Conservation (phyloP, 2,113 vertebrate species). For the Tursiops truncatus region DNA sequence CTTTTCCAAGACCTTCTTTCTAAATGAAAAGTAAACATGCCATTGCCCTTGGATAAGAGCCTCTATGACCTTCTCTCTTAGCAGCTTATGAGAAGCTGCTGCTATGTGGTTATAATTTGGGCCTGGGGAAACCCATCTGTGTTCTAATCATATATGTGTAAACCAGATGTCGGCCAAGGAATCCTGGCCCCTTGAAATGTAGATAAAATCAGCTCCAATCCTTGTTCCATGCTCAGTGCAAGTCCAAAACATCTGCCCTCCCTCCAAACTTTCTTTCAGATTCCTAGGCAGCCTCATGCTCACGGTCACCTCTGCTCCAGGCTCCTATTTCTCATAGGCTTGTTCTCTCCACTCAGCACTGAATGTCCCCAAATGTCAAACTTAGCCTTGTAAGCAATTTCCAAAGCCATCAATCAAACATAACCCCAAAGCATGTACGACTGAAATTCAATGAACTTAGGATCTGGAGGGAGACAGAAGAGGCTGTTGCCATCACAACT, state of each 20-base stretch:
- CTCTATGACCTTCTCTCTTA: constrained; percentile 47
- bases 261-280: background rate
- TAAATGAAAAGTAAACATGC: constrained; percentile 72
- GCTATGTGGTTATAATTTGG: constrained; percentile 46
- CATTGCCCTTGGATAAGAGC: constrained; percentile 59
- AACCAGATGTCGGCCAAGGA: constrained; percentile 52
- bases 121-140: constrained; percentile 22
- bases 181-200: background rate
- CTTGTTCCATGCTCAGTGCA: background rate
- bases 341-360: background rate
- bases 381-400: background rate
- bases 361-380: background rate
- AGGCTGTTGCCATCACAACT: background rate
- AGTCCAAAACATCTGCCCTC: background rate
- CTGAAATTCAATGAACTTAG: background rate
- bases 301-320: background rate
- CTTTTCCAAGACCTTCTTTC: constrained; percentile 53
- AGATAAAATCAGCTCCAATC: constrained; percentile 30
- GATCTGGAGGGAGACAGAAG: no score
- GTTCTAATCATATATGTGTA: constrained; percentile 36
- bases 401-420: background rate
- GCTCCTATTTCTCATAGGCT: background rate
- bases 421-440: background rate
- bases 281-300: background rate
- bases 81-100: constrained; percentile 68